Conservation (phyloP, 2,888 invertebrate species). For the Rhorus exstirpatorius region DNA sequence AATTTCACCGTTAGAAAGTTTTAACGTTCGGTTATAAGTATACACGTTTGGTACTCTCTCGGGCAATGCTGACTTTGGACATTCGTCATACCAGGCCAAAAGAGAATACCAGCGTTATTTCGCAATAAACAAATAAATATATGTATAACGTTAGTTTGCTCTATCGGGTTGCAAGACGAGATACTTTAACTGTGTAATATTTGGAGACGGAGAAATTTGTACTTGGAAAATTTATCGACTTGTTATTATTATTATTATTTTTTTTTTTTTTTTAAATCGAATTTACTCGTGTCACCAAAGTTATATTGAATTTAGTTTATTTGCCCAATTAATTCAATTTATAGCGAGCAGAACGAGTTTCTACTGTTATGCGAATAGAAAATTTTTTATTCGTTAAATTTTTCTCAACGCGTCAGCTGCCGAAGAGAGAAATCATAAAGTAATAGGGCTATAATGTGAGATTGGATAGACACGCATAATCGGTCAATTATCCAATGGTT, state of each 20-base stretch:
- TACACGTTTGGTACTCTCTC: conserved; percentile 49
- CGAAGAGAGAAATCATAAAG: conserved; percentile 22
- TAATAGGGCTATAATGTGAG: conserved; percentile 22
- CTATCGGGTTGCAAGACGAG: conserved; percentile 15
- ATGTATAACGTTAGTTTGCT: conserved; percentile 7
- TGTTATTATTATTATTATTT: no score
- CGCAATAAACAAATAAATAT: no score
- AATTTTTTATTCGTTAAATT: no score
- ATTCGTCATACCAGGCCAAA: conserved; percentile 67
- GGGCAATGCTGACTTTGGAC: conserved; percentile 37
- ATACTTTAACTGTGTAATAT: conserved; percentile 1
- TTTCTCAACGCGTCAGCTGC: background rate
- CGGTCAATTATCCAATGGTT: conserved; percentile 61
- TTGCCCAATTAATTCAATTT: no score
- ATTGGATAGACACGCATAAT: conserved; percentile 48
- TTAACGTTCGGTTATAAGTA: conserved; percentile 65
- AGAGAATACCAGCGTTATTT: conserved; percentile 67
- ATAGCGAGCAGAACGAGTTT: no score
- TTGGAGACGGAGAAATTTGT: conserved; percentile 20
- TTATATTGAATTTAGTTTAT: no score
- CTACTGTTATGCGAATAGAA: no score
- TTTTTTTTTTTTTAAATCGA: no score
- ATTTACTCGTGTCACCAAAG: no score
- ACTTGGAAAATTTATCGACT: background rate
- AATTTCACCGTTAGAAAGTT: conserved; percentile 69